Evolutionary conservation across 2,888 invertebrate genomes (phyloP), one percentile per base, ranked within the genome.

Genomic region (Mystacides longicornis): DNA sequence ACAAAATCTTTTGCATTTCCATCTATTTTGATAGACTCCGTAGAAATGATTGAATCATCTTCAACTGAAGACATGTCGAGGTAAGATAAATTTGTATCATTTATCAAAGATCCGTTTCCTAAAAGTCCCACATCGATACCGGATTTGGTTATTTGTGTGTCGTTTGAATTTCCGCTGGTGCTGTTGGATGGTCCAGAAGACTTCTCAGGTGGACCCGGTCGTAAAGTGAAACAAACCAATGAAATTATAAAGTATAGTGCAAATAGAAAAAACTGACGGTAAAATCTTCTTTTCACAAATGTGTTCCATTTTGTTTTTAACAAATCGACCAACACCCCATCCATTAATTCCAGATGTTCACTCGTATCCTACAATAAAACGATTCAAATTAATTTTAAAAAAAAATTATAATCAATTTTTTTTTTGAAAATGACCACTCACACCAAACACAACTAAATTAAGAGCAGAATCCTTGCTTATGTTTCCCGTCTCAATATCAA

Each of bases 251-350:
- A 98, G 71, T 98, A 97, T 58, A 89, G 82, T 11, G 89, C 82
- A 71, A 98, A 98, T 53, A 92, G 79, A 60, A 90, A 85, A 69
- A 98, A 95, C 67, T 96, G 91, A 3, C 89, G 81, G 70, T 95
- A 95, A 72, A 97, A 96, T 58, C 95, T 91, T 60, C 86, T 89
- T 72, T 93, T 93, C 1, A 94, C 94, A 70, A 96, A 98, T 0
- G 95, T 90, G 66, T 95, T 93, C 98, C 98, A 99, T 77, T 99
- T 99, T 2, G 95, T 94, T 68, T 94, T 88, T 11, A 99, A 73
- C 16, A 99, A 80, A 69, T 97, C 94, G 19, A 95, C 91, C 47
- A 98, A 75, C 64, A 96, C 86, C 0, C 97, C 97, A 69, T 97
- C 96, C 75, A 98, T 82, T 52, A 99, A 78, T 64, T 95, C 94